Evolutionary conservation across 1,140 invertebrate species (phyloP).

Genomic region (Caenorhabditis tropicalis): DNA sequence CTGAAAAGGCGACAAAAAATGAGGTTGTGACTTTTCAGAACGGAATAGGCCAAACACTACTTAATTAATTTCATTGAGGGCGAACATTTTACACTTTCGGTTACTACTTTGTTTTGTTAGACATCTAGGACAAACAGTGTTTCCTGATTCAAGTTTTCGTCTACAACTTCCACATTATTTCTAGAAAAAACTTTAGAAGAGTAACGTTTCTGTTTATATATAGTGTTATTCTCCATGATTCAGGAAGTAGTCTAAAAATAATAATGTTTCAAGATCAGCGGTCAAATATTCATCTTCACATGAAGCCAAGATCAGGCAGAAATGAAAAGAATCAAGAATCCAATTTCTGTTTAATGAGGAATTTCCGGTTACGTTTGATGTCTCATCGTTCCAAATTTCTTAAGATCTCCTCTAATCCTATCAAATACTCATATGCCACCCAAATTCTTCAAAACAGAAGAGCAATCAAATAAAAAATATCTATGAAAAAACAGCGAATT

Average conservation of each 20-base stretch:
- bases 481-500: neutral
- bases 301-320: neutral
- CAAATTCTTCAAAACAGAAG: neutral
- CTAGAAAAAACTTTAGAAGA: too few species aligned
- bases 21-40: too few species aligned
- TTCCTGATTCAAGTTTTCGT: too few species aligned
- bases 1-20: too few species aligned
- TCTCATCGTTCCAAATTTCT: neutral
- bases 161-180: too few species aligned
- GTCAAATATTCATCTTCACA: neutral
- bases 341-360: neutral
- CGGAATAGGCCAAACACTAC: too few species aligned
- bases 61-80: too few species aligned
- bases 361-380: neutral
- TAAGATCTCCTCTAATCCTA: conserved; percentile 5
- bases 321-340: neutral
- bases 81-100: too few species aligned
- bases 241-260: neutral
- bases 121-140: too few species aligned
- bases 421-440: neutral
- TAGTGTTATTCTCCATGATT: too few species aligned
- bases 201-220: too few species aligned
- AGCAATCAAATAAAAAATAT: neutral
- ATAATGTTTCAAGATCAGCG: neutral
- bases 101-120: too few species aligned